Evolutionary conservation across 1,140 invertebrate species (phyloP).

Genomic region (Tetragonula clypearis): DNA sequence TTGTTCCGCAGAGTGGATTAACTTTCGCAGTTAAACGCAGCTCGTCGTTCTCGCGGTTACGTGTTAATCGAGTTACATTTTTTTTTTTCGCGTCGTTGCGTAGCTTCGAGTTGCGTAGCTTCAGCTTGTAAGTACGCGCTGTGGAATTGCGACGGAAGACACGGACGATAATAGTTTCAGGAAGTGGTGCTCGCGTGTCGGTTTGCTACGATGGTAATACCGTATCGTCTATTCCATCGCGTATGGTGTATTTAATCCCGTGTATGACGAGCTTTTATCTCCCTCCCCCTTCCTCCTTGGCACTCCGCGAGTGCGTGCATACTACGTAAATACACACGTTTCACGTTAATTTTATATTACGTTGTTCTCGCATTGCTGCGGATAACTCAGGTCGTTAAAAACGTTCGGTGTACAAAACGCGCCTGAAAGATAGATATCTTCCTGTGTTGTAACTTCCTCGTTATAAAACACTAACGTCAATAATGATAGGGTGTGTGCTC

Average conservation of each 20-base stretch:
- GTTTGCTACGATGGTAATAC: constrained; percentile 5
- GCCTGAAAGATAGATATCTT: too few species aligned
- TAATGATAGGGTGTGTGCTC: not conserved
- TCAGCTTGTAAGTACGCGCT: not conserved
- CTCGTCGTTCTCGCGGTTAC: not conserved
- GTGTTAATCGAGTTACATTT: not conserved
- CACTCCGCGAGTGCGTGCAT: too few species aligned
- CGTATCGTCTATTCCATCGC: not conserved
- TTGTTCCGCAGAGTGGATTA: not conserved
- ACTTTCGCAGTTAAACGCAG: not conserved
- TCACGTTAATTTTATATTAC: not conserved
- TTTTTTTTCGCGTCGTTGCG: not conserved
- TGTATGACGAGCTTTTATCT: not conserved
- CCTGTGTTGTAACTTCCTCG: not conserved
- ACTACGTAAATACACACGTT: not conserved
- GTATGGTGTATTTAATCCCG: not conserved
- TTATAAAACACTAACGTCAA: not conserved
- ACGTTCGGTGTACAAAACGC: not conserved
- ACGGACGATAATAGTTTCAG: constrained; percentile 20
- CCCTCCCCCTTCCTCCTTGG: not conserved
- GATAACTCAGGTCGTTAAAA: not conserved
- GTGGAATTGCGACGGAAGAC: constrained; percentile 12
- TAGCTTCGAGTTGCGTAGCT: too few species aligned
- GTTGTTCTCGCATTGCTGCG: not conserved
- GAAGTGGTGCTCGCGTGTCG: constrained; percentile 1